Base-by-base conservation (phyloP, 2,888 invertebrate genomes). In the Dioctria linearis region DNA sequence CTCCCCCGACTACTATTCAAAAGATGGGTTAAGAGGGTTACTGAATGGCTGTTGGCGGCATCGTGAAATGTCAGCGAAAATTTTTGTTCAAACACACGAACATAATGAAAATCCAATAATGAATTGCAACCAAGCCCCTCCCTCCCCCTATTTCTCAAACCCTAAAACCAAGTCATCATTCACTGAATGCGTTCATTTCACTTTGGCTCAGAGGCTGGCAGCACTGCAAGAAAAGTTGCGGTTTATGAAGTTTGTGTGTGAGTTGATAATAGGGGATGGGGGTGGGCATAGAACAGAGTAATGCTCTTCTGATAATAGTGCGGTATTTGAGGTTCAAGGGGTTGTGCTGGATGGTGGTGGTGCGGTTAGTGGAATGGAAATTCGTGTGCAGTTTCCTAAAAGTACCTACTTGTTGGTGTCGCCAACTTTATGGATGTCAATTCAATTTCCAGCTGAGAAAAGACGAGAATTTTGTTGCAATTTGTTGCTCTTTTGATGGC, bases 51-150 rank as follows among this genome's bases (percentile, higher is more conserved):
- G 73, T 73, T 57, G 46, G 25, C 65, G 39, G 71, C 67, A 59
- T 65, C 11, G 69, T 79, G 57, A 67, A 80, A 71, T 79, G 75
- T 54, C 59, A 80, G 66, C 80, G 75, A 78, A 54, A 78, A 75
- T 61, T 79, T 80, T 82, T 43, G 54, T 81, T 80, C 43, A 82
- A 83, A 80, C 79, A 67, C 80, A 83, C 82, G 66, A 63, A 63
- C 65, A 80, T 73, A 80, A 80, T 80, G 80, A 80, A 80, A 80
- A 80, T 73, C 73, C 73, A 80, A 80, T 80, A 80, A 80, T 80
- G 73, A 80, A 73, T 73, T 71, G 73, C 65, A 51, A 65, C 71
- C 71, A 42, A 49, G 8, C 1, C 54, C 54, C 25, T 25, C 2
- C 25, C 25, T 25, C 25, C 25, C 25, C 25, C 25, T n/a, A 25